Evolutionary conservation across 2,888 invertebrate genomes (phyloP).

Genomic region (Lasius platythorax): DNA sequence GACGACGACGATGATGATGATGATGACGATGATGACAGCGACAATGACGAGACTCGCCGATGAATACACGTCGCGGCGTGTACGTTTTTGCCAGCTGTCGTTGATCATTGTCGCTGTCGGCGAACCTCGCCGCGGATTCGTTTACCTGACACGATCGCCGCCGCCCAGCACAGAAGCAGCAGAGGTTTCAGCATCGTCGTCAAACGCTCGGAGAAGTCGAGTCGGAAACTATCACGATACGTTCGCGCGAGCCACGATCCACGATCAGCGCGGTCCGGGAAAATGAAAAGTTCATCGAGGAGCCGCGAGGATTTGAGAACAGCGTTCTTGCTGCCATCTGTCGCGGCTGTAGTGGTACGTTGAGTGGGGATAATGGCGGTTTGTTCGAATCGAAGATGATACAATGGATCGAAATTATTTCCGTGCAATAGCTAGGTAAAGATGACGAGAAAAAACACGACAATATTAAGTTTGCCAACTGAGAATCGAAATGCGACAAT

Average conservation of each 20-base stretch:
- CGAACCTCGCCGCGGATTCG: slow-evolving; percentile 30
- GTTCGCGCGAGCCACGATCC: not conserved
- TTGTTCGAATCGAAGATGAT: not conserved
- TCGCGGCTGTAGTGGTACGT: too few relatives aligned
- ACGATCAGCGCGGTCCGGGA: slow-evolving; percentile 2
- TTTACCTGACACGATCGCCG: slow-evolving; percentile 73
- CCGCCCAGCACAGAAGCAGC: slow-evolving; percentile 67
- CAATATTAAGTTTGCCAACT: not conserved
- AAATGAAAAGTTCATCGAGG: slow-evolving; percentile 14
- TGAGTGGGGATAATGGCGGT: slow-evolving; percentile 2
- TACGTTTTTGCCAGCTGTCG: not conserved
- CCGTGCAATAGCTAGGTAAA: not conserved
- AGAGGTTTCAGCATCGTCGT: slow-evolving; percentile 69
- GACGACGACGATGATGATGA: not conserved
- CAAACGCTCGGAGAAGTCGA: not conserved
- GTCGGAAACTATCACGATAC: slow-evolving; percentile 7
- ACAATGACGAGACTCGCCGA: not conserved
- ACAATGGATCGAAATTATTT: not conserved
- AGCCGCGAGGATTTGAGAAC: not conserved
- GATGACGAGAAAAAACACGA: not conserved
- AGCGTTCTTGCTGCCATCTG: slow-evolving; percentile 23
- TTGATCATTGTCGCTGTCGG: slow-evolving; percentile 2
- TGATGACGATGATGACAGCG: not conserved
- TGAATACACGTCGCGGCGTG: not conserved
- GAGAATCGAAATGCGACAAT: not conserved